Conservation (phyloP, 2,888 invertebrate species). For the Leucoma salicis region DNA sequence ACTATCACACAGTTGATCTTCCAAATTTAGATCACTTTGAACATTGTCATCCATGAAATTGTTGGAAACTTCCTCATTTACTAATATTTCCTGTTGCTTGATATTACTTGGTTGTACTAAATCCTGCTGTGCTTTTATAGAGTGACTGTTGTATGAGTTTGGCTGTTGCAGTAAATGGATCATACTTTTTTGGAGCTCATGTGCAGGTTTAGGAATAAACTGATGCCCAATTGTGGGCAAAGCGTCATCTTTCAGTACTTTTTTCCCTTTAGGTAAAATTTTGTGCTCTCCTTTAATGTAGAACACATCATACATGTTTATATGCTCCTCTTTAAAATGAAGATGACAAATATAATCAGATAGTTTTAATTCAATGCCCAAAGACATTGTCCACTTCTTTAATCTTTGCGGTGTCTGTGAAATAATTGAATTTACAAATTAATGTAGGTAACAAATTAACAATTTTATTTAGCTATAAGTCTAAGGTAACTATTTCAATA, state of each 20-base stretch:
- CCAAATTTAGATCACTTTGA: not conserved
- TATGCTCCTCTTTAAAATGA: constrained; percentile 17
- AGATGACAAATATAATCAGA: constrained; percentile 18
- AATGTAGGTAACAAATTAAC: not conserved
- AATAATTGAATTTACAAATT: not conserved
- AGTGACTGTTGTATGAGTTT: not conserved
- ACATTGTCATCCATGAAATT: not conserved
- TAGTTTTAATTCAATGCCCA: constrained; percentile 11
- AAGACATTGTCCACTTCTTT: not conserved
- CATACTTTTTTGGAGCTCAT: not conserved
- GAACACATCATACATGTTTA: constrained; percentile 15
- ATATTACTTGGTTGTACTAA: not conserved
- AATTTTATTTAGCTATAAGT: not conserved
- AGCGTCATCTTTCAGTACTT: constrained; percentile 10
- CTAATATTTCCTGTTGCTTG: not conserved
- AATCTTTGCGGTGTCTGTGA: not conserved
- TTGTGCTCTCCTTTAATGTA: constrained; percentile 2
- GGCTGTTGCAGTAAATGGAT: not conserved
- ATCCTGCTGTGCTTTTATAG: not conserved
- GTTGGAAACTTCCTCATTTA: not conserved
- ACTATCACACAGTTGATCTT: not conserved
- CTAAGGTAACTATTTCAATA: not conserved
- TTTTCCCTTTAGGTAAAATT: constrained; percentile 5
- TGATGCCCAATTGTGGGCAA: constrained; percentile 13
- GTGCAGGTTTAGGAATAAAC: constrained; percentile 1